Evolutionary conservation across 2,797 vertebrate genomes (phyloP), one percentile per base, ranked within the genome.

Genomic region (Hippoglossus hippoglossus): DNA sequence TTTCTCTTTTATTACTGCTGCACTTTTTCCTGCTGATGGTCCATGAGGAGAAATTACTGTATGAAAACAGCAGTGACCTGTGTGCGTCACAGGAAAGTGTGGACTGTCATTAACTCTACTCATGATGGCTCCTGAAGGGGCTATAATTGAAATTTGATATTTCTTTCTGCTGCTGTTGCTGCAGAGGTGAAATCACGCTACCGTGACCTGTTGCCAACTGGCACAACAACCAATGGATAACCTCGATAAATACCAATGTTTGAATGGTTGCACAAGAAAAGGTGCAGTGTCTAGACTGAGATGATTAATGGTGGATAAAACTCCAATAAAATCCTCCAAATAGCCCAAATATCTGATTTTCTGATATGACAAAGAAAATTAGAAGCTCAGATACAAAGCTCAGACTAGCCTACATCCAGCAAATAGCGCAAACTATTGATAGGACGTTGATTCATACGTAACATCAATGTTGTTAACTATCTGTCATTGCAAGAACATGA

Each of bases 1-100:
- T 58, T 55, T 49, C 55, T 76, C 52, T 73, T 68, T 76, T 73
- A 63, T 68, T 75, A 41, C 56, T 4, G 7, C 68, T 60, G 63
- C 71, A 68, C 60, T 76, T 63, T 75, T 73, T 61, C 71, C 70
- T 57, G 46, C 65, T 65, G 71, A 41, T 8, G 52, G 36, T 75
- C 66, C 69, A 53, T 66, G 69, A 53, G 68, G 24, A 67, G 63
- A 58, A 79, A 67, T 73, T 67, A 65, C 15, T 70, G 58, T 46
- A 67, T 54, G 69, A 81, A 89, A 82, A 85, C 77, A 83, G 16
- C n/a, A 68, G 71, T 59, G 75, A 79, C 50, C 66, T 72, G 34
- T 68, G 63, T 61, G 56, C 16, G 25, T 83, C 73, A 72, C 61
- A 51, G 75, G 75, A 79, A 76, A 51, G 60, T 36, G 57, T 62